These are phyloP conservation scores for Sisor rabdophorus DNA, from an alignment of 2,113 vertebrate species.

Conservation along the genomic window DNA sequence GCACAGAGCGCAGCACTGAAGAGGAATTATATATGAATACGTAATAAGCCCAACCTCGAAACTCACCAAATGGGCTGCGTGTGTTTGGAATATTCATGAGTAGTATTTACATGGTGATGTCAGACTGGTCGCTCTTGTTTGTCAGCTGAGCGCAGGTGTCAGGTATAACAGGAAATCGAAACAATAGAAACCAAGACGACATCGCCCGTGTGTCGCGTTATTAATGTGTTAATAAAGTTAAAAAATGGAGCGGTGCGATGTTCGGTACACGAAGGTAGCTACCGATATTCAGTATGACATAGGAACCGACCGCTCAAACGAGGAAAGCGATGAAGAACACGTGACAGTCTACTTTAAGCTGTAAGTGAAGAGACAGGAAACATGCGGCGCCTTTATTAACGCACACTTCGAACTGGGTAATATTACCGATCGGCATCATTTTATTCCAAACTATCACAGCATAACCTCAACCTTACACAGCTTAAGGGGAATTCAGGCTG, in stretches of 20 bases:
- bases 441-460: background rate
- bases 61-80: background rate
- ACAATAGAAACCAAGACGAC: background rate
- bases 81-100: background rate
- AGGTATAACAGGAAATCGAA: background rate
- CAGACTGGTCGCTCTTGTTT: conserved; percentile 2
- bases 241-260: conserved; percentile 37
- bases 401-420: background rate
- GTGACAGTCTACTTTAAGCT: conserved; percentile 33
- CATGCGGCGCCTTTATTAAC: background rate
- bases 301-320: background rate
- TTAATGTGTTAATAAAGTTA: background rate
- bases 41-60: background rate
- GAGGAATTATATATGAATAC: background rate
- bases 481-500: background rate
- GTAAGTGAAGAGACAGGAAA: conserved; percentile 45
- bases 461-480: background rate
- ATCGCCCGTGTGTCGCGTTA: background rate
- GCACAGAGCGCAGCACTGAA: no score
- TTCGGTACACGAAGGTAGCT: conserved; percentile 50
- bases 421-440: background rate
- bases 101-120: background rate
- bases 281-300: conserved; percentile 25
- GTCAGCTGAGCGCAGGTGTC: conserved; percentile 13
- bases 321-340: conserved; percentile 36